phyloP scores from a whole-genome alignment of 2,113 vertebrate species.

The Potamarius usumacintae region DNA sequence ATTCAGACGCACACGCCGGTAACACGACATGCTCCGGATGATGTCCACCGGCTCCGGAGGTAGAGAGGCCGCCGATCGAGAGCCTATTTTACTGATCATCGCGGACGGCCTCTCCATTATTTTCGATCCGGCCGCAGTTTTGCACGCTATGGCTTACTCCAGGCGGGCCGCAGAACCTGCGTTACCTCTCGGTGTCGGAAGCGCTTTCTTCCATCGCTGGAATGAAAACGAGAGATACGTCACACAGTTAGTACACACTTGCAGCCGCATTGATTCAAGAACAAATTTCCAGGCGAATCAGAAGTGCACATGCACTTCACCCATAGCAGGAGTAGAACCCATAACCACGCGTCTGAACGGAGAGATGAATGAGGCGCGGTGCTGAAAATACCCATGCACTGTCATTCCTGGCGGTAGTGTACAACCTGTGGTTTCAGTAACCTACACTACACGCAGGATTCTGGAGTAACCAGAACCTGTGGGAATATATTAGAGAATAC shows the following conservation, averaged over 20 bases:
- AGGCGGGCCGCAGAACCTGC: constrained; percentile 52
- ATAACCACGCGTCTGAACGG: not conserved
- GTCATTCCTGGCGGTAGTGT: not conserved
- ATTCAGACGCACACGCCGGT: constrained; percentile 90
- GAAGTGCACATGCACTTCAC: not conserved
- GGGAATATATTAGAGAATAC: not conserved
- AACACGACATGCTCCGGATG: constrained; percentile 91
- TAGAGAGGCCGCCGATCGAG: constrained; percentile 88
- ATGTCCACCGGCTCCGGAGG: constrained; percentile 94
- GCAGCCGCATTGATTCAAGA: not conserved
- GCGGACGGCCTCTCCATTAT: constrained; percentile 81
- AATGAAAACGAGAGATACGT: constrained; percentile 50
- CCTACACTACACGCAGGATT: no score
- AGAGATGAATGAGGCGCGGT: constrained; percentile 60
- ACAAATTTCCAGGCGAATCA: not conserved
- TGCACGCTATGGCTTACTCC: constrained; percentile 44
- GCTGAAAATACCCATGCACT: constrained; percentile 70
- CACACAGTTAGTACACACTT: not conserved
- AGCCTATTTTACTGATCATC: constrained; percentile 89
- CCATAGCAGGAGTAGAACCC: not conserved
- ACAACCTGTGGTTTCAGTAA: not conserved
- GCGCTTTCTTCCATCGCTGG: constrained; percentile 80
- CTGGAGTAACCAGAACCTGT: not conserved
- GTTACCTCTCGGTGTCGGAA: constrained; percentile 68
- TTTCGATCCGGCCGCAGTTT: constrained; percentile 47